Conservation (phyloP, 2,113 vertebrate species). For the Aptenodytes patagonicus region DNA sequence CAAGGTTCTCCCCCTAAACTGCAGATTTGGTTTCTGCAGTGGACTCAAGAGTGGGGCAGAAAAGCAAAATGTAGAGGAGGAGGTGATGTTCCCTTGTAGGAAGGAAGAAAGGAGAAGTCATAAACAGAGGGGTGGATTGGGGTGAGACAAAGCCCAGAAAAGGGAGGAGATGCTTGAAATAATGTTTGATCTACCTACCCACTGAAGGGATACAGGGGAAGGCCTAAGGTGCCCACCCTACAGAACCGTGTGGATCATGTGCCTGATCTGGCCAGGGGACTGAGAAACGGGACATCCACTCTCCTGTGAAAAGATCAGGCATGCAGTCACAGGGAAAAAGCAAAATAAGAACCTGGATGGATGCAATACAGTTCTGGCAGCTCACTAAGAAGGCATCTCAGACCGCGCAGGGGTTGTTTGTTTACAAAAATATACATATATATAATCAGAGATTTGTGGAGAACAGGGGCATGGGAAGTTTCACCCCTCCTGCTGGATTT, state of each 20-base stretch:
- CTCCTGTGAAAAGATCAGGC: neutral
- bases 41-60: neutral
- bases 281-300: neutral
- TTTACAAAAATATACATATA: neutral
- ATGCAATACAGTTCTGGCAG: neutral
- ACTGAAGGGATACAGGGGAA: neutral
- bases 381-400: fast-evolving
- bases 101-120: neutral
- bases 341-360: neutral
- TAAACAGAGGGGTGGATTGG: neutral
- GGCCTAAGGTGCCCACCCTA: neutral
- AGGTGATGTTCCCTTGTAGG: neutral
- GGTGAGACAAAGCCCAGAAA: neutral
- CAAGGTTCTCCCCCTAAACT: neutral
- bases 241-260: neutral
- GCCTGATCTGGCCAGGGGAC: neutral
- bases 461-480: neutral
- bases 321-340: neutral
- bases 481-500: constrained; percentile 9
- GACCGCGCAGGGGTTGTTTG: fast-evolving
- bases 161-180: neutral
- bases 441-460: neutral
- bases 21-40: neutral
- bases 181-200: neutral
- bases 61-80: neutral